Conservation (phyloP, 2,797 vertebrate genomes). For the Sebastes trivittatus region DNA sequence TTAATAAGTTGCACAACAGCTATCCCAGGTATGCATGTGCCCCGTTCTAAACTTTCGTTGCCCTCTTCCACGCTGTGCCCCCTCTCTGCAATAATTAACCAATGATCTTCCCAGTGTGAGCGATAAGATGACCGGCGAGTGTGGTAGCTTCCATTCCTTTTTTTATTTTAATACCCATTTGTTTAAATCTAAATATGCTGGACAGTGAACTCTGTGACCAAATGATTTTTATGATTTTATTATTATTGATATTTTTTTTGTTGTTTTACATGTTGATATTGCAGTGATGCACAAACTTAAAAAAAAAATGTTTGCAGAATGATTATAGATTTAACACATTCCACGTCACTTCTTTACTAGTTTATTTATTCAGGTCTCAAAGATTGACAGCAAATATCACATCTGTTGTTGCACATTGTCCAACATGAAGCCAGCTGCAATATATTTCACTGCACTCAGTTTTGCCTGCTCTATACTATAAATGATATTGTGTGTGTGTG, state of each 20-base stretch:
- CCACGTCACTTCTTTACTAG: background rate
- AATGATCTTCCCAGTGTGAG: conserved; percentile 6
- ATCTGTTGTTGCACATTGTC: background rate
- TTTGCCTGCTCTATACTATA: conserved; percentile 63
- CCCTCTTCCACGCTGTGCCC: background rate
- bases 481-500: conserved; percentile 48
- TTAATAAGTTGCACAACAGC: background rate
- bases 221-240: conserved; percentile 24
- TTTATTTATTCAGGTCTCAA: background rate
- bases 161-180: background rate
- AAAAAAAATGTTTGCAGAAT: background rate
- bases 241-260: background rate
- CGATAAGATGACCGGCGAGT: background rate
- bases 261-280: conserved; percentile 7
- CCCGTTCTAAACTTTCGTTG: background rate
- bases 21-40: background rate
- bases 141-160: background rate
- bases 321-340: conserved; percentile 38
- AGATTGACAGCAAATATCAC: background rate
- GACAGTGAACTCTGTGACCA: conserved; percentile 40
- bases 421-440: conserved; percentile 12
- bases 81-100: conserved; percentile 52
- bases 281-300: background rate
- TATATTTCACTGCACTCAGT: conserved; percentile 32
- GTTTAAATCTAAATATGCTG: conserved; percentile 38